phyloP scores from a whole-genome alignment of 2,113 vertebrate species.

The Pteropus alecto region DNA sequence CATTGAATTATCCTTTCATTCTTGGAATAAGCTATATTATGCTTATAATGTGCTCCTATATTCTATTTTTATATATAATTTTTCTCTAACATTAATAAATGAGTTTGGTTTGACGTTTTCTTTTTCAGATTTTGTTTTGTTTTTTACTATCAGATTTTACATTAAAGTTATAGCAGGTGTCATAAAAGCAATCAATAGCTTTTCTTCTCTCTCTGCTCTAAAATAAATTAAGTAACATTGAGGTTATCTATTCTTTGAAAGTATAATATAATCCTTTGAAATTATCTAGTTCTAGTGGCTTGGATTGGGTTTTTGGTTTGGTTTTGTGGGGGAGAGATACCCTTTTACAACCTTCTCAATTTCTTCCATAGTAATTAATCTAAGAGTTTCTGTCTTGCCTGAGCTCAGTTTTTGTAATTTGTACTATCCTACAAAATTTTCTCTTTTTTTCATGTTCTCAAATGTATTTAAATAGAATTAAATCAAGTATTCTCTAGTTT shows the following conservation, averaged over 20 bases:
- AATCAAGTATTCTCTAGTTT: background rate
- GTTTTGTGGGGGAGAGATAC: background rate
- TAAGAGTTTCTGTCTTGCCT: background rate
- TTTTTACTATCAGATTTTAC: background rate
- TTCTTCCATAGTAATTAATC: background rate
- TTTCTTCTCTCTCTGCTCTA: background rate
- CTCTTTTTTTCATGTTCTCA: background rate
- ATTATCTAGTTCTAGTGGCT: background rate
- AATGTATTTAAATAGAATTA: background rate
- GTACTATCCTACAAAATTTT: background rate
- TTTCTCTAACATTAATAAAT: background rate
- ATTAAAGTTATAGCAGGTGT: background rate
- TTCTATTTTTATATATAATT: background rate
- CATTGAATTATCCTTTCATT: background rate
- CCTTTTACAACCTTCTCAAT: background rate
- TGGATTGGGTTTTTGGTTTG: background rate
- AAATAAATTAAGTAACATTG: background rate
- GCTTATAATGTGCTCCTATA: background rate
- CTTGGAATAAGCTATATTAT: background rate
- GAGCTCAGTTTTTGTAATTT: background rate
- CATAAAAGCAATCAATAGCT: background rate
- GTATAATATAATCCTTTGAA: background rate
- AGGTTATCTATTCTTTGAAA: background rate
- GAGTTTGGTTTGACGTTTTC: background rate
- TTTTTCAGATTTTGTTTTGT: background rate